A percentile compares a stretch with the other conserved stretches of the same genome.
These are phyloP conservation scores for Plutella xylostella DNA, from an alignment of 2,888 invertebrate genomes.

Conservation along the genomic window DNA sequence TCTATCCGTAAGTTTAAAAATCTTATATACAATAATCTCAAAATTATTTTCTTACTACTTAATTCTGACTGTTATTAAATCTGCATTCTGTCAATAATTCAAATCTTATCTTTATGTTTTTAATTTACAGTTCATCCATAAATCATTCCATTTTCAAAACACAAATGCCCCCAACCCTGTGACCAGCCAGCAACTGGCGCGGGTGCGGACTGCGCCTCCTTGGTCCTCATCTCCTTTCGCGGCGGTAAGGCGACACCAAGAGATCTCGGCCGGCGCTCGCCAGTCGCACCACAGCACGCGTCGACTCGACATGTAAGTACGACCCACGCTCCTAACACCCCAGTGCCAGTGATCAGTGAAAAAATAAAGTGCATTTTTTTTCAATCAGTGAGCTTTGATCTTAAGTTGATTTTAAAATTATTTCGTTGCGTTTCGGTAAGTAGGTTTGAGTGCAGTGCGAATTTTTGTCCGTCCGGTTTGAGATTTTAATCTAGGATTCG, in stretches of 20 bases:
- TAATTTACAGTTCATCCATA: too few relatives aligned
- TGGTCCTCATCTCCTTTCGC: constrained; percentile 54
- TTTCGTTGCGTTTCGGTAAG: constrained; percentile 31
- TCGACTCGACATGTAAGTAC: constrained; percentile 70
- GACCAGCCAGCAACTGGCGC: constrained; percentile 35
- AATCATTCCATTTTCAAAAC: too few relatives aligned
- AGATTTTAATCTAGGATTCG: too few relatives aligned
- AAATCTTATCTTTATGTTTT: too few relatives aligned
- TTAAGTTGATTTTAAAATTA: constrained; percentile 17
- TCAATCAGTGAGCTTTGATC: constrained; percentile 39
- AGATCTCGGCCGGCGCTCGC: constrained; percentile 38
- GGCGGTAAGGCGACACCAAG: constrained; percentile 66
- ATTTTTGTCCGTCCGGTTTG: too few relatives aligned
- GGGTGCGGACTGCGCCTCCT: constrained; percentile 28
- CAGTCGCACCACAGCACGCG: constrained; percentile 70
- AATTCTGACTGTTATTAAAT: too few relatives aligned
- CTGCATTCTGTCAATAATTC: too few relatives aligned
- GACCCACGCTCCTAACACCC: constrained; percentile 23
- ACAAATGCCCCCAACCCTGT: constrained; percentile 23
- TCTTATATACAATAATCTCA: too few relatives aligned
- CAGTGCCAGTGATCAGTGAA: constrained; percentile 28
- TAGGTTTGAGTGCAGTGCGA: constrained; percentile 45
- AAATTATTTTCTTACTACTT: too few relatives aligned
- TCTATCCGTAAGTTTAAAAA: too few relatives aligned
- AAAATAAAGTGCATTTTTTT: constrained; percentile 35